Conservation (phyloP, 2,888 invertebrate species). For the Athrips mouffetella region DNA sequence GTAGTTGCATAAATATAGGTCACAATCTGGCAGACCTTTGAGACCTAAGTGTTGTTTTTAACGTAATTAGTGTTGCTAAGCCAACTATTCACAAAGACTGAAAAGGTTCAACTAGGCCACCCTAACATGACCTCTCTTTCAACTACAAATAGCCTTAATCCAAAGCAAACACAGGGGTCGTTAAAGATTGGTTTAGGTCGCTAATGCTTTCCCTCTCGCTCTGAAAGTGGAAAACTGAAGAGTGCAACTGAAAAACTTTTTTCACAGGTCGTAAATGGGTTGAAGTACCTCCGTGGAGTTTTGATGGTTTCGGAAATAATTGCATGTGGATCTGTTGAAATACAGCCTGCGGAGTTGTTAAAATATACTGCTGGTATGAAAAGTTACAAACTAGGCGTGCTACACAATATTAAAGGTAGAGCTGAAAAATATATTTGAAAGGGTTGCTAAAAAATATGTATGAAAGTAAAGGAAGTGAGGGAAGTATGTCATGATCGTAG, state of each 20-base stretch:
- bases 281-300: background rate
- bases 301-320: slow-evolving; percentile 9
- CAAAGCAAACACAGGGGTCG: background rate
- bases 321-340: background rate
- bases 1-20: slow-evolving; percentile 12
- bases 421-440: too few relatives aligned
- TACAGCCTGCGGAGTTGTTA: background rate
- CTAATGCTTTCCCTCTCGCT: slow-evolving; percentile 15
- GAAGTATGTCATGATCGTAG: too few relatives aligned
- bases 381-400: too few relatives aligned
- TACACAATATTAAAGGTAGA: too few relatives aligned
- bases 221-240: slow-evolving; percentile 8
- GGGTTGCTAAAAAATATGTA: too few relatives aligned
- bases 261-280: slow-evolving; percentile 8
- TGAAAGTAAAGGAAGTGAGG: too few relatives aligned
- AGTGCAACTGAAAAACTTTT: slow-evolving; percentile 12
- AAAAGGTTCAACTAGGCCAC: slow-evolving; percentile 14
- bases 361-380: too few relatives aligned
- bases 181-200: slow-evolving; percentile 4
- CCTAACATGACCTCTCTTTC: background rate
- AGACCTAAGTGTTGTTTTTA: slow-evolving; percentile 22
- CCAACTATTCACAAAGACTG: slow-evolving; percentile 20
- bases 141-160: background rate
- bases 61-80: slow-evolving; percentile 25
- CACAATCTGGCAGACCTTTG: slow-evolving; percentile 10